A percentile compares a stretch with the other conserved stretches of the same genome.
Evolutionary conservation across 2,797 vertebrate genomes (phyloP).

Genomic region (Crocodylus rhombifer): DNA sequence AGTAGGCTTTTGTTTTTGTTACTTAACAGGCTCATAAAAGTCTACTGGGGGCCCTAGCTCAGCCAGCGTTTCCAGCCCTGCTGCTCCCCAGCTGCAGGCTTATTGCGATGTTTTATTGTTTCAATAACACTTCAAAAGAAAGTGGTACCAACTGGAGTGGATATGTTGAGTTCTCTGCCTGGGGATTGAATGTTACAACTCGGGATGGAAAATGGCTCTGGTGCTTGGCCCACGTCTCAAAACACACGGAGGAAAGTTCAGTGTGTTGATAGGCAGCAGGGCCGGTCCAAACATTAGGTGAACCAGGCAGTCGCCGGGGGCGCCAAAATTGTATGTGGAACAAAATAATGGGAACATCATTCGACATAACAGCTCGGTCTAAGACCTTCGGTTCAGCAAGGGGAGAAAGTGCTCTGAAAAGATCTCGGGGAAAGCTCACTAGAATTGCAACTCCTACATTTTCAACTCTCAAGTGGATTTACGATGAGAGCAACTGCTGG

Average conservation of each 20-base stretch:
- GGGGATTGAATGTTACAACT: not conserved
- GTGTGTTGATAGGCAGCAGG: not conserved
- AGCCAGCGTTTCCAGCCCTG: constrained; percentile 47
- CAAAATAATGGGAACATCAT: too few relatives aligned
- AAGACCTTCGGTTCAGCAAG: too few relatives aligned
- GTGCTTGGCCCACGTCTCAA: not conserved
- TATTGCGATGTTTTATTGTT: constrained; percentile 77
- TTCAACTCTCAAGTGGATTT: too few relatives aligned
- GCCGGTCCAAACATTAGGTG: too few relatives aligned
- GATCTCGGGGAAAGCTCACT: too few relatives aligned
- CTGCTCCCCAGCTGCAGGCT: constrained; percentile 68
- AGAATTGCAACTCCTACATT: too few relatives aligned
- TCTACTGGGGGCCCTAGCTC: constrained; percentile 55
- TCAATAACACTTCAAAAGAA: constrained; percentile 68
- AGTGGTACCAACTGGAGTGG: constrained; percentile 43
- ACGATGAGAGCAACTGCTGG: too few relatives aligned
- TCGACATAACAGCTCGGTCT: too few relatives aligned
- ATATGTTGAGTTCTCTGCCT: constrained; percentile 49
- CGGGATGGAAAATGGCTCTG: not conserved
- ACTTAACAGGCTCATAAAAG: constrained; percentile 58
- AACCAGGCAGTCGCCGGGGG: too few relatives aligned
- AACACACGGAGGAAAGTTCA: not conserved
- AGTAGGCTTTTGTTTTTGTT: constrained; percentile 41
- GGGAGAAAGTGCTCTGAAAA: too few relatives aligned
- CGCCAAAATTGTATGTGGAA: too few relatives aligned